phyloP scores from a whole-genome alignment of 2,113 vertebrate genomes.

The Recurvirostra avosetta region DNA sequence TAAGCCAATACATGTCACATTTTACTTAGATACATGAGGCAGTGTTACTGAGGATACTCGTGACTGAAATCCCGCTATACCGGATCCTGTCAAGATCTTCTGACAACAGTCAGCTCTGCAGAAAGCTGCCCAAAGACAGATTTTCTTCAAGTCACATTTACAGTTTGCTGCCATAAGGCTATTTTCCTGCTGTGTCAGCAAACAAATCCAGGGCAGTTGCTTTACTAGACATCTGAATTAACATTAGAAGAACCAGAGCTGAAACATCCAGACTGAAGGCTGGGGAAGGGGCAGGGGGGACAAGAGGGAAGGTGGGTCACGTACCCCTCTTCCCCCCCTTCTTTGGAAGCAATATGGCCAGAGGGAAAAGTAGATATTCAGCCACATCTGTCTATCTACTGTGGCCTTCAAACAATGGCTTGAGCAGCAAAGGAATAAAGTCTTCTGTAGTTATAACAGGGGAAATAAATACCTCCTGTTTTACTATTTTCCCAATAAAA shows the following conservation, averaged over 20 bases:
- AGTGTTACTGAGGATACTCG: neutral
- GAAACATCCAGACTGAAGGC: neutral
- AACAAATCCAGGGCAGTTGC: neutral
- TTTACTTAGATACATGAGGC: neutral
- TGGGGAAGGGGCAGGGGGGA: neutral
- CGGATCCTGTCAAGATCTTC: neutral
- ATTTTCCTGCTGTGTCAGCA: neutral
- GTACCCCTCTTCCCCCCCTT: neutral
- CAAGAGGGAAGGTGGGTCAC: no score
- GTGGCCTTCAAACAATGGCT: neutral
- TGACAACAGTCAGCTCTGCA: neutral
- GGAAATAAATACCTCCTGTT: neutral
- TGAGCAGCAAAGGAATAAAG: neutral
- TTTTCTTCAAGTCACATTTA: neutral
- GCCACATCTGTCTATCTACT: neutral
- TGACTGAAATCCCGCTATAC: neutral
- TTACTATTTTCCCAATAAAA: neutral
- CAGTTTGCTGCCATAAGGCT: neutral
- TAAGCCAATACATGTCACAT: neutral
- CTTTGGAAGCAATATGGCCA: neutral
- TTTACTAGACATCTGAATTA: neutral
- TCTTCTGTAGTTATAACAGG: neutral
- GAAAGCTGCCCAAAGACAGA: neutral
- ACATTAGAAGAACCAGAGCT: neutral
- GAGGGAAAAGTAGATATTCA: neutral